Evolutionary conservation across 2,888 invertebrate species (phyloP).

Genomic region (Periphyllus acericola): DNA sequence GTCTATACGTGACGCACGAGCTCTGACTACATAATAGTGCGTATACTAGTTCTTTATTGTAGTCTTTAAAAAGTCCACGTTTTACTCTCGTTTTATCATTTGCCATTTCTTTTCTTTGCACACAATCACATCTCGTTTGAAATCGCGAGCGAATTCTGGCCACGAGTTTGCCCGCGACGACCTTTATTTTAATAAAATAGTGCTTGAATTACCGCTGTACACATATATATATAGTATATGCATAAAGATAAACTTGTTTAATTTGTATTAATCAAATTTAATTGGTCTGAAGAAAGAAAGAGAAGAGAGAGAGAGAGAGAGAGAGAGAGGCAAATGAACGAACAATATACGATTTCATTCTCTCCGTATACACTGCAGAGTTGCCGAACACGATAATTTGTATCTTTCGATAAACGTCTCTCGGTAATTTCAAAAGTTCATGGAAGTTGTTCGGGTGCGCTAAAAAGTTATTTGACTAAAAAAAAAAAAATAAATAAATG

Average conservation of each 20-base stretch:
- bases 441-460: neutral
- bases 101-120: neutral
- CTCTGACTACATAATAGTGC: neutral
- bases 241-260: neutral
- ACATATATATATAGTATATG: no score
- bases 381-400: neutral
- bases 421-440: conserved; percentile 34
- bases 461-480: conserved; percentile 31
- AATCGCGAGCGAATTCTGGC: neutral
- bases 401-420: conserved; percentile 26
- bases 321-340: neutral
- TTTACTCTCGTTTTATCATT: neutral
- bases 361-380: neutral
- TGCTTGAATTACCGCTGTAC: neutral
- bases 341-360: neutral
- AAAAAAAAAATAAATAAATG: neutral
- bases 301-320: neutral
- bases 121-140: neutral
- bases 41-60: neutral
- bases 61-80: neutral
- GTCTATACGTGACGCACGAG: neutral
- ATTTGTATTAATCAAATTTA: neutral
- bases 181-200: neutral
- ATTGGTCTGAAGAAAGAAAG: neutral
- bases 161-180: neutral